phyloP scores from a whole-genome alignment of 2,113 vertebrate genomes.

The Limnothrissa miodon region DNA sequence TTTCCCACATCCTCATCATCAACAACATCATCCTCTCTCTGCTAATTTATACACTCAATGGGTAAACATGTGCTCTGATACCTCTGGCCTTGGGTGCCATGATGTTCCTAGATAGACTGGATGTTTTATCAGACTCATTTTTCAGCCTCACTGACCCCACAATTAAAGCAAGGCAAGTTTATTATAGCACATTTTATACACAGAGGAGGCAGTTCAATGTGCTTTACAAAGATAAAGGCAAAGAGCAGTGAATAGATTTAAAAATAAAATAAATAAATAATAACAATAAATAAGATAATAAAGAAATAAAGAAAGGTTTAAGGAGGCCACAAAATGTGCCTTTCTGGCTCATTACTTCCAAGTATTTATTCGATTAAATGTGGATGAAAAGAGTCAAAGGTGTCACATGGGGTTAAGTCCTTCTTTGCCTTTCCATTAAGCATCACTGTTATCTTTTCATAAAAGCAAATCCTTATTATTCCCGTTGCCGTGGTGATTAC shows the following conservation, averaged over 20 bases:
- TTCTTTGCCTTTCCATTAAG: neutral
- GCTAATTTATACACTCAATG: neutral
- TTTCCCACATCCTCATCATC: no score
- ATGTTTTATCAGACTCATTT: neutral
- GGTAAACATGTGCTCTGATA: neutral
- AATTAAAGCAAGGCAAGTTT: no score
- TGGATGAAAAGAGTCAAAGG: neutral
- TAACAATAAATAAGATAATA: no score
- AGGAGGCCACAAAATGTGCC: no score
- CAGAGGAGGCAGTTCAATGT: no score
- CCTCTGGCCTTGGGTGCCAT: neutral
- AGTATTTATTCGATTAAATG: neutral
- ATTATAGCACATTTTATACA: no score
- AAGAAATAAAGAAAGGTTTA: no score
- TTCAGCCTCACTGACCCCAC: neutral
- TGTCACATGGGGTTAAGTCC: neutral
- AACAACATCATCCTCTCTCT: neutral
- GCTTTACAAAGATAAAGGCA: no score
- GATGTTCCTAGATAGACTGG: neutral
- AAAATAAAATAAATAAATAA: no score
- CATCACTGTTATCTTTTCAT: neutral
- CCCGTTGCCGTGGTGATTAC: slow-evolving; percentile 2
- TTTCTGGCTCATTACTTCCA: neutral
- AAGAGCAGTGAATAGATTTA: no score
- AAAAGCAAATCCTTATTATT: neutral